Conservation (phyloP, 2,888 invertebrate genomes). For the Achlya flavicornis region DNA sequence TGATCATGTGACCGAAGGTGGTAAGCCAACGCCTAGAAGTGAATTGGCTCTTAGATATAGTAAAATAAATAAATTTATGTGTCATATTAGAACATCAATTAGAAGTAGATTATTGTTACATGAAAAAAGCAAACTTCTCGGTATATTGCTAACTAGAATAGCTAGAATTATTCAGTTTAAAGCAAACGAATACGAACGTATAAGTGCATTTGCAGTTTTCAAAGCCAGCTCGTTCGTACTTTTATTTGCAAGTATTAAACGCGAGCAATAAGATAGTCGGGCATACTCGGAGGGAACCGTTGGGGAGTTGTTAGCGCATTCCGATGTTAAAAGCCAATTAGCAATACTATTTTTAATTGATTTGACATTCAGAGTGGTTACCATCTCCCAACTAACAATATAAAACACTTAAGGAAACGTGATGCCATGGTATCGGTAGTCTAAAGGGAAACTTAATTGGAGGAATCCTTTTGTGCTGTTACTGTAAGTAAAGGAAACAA, state of each 20-base stretch:
- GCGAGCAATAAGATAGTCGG: conserved; percentile 6
- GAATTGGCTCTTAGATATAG: too few relatives aligned
- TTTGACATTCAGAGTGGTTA: conserved; percentile 13
- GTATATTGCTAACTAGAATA: too few relatives aligned
- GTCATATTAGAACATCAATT: too few relatives aligned
- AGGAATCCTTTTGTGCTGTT: not conserved
- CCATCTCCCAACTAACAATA: conserved; percentile 8
- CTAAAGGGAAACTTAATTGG: not conserved
- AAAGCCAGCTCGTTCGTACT: not conserved
- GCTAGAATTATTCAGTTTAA: too few relatives aligned
- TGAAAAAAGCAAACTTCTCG: too few relatives aligned
- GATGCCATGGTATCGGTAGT: not conserved
- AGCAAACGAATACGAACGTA: not conserved
- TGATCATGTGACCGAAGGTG: too few relatives aligned
- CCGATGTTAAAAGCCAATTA: conserved; percentile 22
- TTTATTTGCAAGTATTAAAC: not conserved
- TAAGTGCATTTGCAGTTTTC: not conserved
- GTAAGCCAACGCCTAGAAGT: too few relatives aligned
- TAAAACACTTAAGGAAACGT: conserved; percentile 7
- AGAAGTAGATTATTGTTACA: too few relatives aligned
- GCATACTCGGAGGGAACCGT: conserved; percentile 8
- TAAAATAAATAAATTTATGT: too few relatives aligned
- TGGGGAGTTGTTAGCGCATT: conserved; percentile 15
- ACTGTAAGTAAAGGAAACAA: not conserved
- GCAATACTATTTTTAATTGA: conserved; percentile 18